phyloP scores from a whole-genome alignment of 1,140 invertebrate genomes.

The Cyclargus thomasi region DNA sequence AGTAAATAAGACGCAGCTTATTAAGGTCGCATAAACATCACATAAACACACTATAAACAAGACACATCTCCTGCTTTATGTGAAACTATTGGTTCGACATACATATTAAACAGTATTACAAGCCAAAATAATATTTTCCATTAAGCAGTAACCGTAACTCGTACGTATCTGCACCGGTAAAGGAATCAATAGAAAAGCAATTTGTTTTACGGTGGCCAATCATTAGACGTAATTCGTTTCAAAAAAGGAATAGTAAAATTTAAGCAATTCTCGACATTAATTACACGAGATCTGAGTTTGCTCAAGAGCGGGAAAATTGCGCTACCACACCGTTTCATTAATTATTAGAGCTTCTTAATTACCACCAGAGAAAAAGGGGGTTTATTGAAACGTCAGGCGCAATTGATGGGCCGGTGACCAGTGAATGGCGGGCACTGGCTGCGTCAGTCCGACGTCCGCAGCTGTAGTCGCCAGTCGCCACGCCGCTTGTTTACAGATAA shows the following conservation, averaged over 20 bases:
- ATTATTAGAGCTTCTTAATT: slow-evolving; percentile 56
- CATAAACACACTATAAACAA: neutral
- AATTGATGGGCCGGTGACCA: slow-evolving; percentile 68
- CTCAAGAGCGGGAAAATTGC: neutral
- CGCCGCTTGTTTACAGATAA: slow-evolving; percentile 46
- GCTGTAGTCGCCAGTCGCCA: slow-evolving; percentile 46
- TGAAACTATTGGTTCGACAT: neutral
- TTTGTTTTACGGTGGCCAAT: neutral
- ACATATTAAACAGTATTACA: neutral
- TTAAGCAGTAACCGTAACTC: neutral
- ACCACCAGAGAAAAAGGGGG: slow-evolving; percentile 54
- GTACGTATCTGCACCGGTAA: neutral
- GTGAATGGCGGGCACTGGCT: slow-evolving; percentile 53
- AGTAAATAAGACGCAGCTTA: neutral
- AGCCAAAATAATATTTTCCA: neutral
- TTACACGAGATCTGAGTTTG: slow-evolving; percentile 9
- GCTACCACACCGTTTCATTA: slow-evolving; percentile 36
- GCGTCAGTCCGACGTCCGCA: slow-evolving; percentile 63
- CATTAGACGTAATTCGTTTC: neutral
- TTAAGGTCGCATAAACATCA: neutral
- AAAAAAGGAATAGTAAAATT: slow-evolving; percentile 10
- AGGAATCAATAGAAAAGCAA: slow-evolving; percentile 1
- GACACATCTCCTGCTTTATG: neutral
- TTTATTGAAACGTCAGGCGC: slow-evolving; percentile 66
- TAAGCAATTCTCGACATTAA: slow-evolving; percentile 11